Conservation (phyloP, 2,797 vertebrate genomes). For the Paguma larvata region DNA sequence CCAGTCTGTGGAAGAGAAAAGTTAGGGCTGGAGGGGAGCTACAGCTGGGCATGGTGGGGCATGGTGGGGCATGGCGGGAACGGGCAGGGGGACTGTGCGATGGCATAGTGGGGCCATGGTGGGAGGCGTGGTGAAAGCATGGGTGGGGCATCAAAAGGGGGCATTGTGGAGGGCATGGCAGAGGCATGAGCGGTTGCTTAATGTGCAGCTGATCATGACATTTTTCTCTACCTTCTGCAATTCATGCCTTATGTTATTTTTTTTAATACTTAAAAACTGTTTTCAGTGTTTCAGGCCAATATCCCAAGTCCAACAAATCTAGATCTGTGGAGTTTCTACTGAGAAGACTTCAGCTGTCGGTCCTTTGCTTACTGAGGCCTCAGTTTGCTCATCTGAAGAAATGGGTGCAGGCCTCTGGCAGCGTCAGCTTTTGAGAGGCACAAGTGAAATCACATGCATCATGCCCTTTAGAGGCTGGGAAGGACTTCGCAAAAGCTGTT, state of each 20-base stretch:
- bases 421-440: neutral
- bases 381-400: constrained; percentile 22
- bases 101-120: neutral
- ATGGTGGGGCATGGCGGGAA: neutral
- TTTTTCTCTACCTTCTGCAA: neutral
- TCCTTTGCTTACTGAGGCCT: constrained; percentile 10
- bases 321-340: neutral
- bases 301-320: neutral
- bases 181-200: neutral
- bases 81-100: neutral
- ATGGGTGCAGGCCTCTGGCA: neutral
- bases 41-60: neutral
- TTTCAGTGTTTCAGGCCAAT: neutral
- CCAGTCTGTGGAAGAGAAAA: neutral
- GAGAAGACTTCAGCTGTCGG: neutral
- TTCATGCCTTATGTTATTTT: neutral
- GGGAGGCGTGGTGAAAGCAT: neutral
- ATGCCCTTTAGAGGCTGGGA: constrained; percentile 20
- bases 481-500: constrained; percentile 21
- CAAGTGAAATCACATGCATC: neutral
- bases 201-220: neutral
- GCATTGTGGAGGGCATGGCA: neutral
- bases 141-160: neutral
- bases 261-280: neutral
- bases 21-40: neutral